Evolutionary conservation across 2,888 invertebrate genomes (phyloP).

Genomic region (Lycia hirtaria): DNA sequence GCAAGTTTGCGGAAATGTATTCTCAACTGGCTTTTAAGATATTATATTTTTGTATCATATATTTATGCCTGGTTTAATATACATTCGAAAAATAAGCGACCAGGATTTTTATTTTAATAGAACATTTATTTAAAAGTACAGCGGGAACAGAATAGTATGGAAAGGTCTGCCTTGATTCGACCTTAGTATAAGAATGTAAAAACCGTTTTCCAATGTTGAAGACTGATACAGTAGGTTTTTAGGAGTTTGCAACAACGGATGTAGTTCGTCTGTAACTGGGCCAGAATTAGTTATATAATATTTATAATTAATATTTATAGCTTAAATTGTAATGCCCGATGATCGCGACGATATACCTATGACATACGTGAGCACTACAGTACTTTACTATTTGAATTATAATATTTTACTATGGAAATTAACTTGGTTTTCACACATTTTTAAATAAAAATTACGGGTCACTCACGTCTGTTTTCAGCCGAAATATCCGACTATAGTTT

Average conservation of each 20-base stretch:
- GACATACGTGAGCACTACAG: too few species aligned
- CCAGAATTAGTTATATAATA: slow-evolving; percentile 6
- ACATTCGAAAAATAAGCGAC: neutral
- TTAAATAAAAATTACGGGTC: too few species aligned
- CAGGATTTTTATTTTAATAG: neutral
- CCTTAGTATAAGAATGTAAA: slow-evolving; percentile 36
- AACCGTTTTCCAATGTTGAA: slow-evolving; percentile 54
- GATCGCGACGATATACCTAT: too few species aligned
- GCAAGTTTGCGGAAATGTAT: neutral
- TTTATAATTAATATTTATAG: neutral
- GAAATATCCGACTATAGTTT: too few species aligned
- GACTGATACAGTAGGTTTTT: slow-evolving; percentile 57
- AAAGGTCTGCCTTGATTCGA: slow-evolving; percentile 50
- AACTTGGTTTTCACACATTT: too few species aligned
- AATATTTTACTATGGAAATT: too few species aligned
- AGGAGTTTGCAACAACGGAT: slow-evolving; percentile 33
- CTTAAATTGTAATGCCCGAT: too few species aligned
- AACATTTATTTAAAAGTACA: neutral
- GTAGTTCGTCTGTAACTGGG: slow-evolving; percentile 6
- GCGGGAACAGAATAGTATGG: slow-evolving; percentile 6
- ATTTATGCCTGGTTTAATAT: neutral
- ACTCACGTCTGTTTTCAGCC: too few species aligned
- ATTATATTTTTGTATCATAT: neutral
- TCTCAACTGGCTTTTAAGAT: neutral
- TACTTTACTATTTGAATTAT: too few species aligned